Conservation (phyloP, 2,113 vertebrate genomes). For the Prochilodus magdalenae region DNA sequence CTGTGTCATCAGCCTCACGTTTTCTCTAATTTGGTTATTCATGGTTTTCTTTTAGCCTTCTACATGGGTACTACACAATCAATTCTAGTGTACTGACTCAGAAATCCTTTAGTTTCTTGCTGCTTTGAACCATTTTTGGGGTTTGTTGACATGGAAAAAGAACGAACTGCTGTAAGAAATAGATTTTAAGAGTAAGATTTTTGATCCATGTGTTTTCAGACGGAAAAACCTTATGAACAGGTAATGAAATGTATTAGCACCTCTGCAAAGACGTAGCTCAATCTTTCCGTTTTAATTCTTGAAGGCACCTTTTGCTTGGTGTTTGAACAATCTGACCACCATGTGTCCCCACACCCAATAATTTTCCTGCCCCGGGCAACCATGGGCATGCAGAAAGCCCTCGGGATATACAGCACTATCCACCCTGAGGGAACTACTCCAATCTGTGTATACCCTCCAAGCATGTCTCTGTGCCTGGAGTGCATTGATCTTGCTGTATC, state of each 20-base stretch:
- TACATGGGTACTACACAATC: no score
- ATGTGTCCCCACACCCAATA: neutral
- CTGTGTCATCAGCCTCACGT: neutral
- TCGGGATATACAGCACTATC: slow-evolving; percentile 13
- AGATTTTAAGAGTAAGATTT: no score
- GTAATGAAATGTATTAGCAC: no score
- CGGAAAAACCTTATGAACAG: no score
- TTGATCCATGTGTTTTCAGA: no score
- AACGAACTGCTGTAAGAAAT: no score
- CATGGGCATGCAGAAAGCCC: neutral
- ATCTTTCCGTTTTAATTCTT: neutral
- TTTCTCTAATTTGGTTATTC: neutral
- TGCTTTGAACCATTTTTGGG: no score
- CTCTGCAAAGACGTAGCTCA: neutral
- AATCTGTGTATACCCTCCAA: neutral
- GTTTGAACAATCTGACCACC: neutral
- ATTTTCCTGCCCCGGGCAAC: slow-evolving; percentile 11
- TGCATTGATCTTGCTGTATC: neutral
- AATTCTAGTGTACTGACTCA: no score
- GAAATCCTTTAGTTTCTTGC: no score
- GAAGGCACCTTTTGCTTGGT: neutral
- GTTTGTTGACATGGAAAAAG: no score
- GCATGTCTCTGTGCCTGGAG: slow-evolving; percentile 20
- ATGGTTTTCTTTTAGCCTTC: neutral
- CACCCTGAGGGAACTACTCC: slow-evolving; percentile 13